phyloP scores from a whole-genome alignment of 1,140 invertebrate species.

The Drosophila rufa region DNA sequence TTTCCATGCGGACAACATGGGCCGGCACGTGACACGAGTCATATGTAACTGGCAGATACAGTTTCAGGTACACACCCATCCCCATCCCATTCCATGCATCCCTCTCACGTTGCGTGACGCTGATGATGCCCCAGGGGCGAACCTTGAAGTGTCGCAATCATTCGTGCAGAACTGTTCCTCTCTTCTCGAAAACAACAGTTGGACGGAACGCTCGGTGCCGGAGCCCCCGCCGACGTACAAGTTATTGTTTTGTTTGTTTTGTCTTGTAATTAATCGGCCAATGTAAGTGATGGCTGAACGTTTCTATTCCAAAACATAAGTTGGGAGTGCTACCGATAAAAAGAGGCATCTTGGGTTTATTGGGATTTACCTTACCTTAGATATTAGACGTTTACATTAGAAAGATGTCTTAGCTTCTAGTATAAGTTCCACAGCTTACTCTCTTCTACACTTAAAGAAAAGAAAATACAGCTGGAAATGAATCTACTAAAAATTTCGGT shows the following conservation, averaged over 20 bases:
- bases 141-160: slow-evolving; percentile 71
- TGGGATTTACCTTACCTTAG: background rate
- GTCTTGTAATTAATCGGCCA: slow-evolving; percentile 45
- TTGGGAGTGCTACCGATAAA: slow-evolving; percentile 10
- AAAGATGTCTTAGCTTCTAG: too few species aligned
- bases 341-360: background rate
- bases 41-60: slow-evolving; percentile 48
- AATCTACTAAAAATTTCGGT: background rate
- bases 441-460: background rate
- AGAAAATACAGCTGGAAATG: slow-evolving; percentile 1
- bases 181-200: slow-evolving; percentile 49
- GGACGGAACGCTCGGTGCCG: slow-evolving; percentile 22
- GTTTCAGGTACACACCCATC: slow-evolving; percentile 39
- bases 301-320: background rate
- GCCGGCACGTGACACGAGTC: slow-evolving; percentile 63
- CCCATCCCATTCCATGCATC: slow-evolving; percentile 5
- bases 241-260: slow-evolving; percentile 36
- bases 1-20: slow-evolving; percentile 50
- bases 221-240: slow-evolving; percentile 2
- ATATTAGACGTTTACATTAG: too few species aligned
- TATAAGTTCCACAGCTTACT: background rate
- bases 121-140: slow-evolving; percentile 37
- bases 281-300: slow-evolving; percentile 23
- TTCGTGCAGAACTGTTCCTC: slow-evolving; percentile 74
- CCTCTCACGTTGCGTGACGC: slow-evolving; percentile 61